phyloP scores from a whole-genome alignment of 2,888 invertebrate genomes.

The Nymphalis urticae region DNA sequence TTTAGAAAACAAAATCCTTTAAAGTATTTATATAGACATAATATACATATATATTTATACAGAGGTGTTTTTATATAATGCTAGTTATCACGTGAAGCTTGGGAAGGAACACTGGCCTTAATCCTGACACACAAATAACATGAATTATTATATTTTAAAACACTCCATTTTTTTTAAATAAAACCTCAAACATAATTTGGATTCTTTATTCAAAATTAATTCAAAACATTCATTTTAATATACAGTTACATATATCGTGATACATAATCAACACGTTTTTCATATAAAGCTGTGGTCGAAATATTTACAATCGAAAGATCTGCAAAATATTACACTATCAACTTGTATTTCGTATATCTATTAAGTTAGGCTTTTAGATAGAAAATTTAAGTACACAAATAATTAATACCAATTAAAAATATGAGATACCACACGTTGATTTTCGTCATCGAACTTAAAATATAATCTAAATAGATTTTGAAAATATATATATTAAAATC shows the following conservation, averaged over 20 bases:
- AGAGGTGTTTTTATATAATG: too few species aligned
- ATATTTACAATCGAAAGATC: slow-evolving; percentile 30
- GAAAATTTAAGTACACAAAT: not conserved
- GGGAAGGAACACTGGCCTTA: too few species aligned
- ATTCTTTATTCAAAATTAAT: slow-evolving; percentile 70
- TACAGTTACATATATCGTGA: slow-evolving; percentile 27
- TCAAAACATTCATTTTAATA: slow-evolving; percentile 56
- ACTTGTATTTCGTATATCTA: not conserved
- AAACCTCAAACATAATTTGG: slow-evolving; percentile 47
- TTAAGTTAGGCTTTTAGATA: not conserved
- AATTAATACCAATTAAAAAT: not conserved
- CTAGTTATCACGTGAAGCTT: too few species aligned
- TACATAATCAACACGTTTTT: slow-evolving; percentile 31
- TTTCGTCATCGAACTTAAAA: not conserved
- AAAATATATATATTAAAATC: not conserved
- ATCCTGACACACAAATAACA: too few species aligned
- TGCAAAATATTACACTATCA: not conserved
- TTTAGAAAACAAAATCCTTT: too few species aligned
- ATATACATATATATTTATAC: too few species aligned
- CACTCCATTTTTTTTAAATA: not conserved
- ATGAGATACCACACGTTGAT: not conserved
- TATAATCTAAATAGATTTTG: not conserved
- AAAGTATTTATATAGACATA: too few species aligned
- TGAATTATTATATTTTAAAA: too few species aligned
- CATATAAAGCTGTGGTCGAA: slow-evolving; percentile 19